phyloP scores from a whole-genome alignment of 2,113 vertebrate species.

The Formicarius rufipectus region DNA sequence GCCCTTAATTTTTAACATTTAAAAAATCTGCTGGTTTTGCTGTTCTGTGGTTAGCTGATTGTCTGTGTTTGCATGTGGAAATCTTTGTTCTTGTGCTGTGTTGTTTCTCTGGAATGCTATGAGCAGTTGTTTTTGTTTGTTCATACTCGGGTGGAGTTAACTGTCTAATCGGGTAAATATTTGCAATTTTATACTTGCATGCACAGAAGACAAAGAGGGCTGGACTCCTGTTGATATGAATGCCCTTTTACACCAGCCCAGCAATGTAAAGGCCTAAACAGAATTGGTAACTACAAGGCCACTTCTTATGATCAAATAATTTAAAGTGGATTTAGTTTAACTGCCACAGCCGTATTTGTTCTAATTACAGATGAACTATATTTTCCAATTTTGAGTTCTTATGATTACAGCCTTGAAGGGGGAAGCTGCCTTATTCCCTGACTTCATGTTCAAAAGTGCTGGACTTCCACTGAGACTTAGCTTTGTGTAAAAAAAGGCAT shows the following conservation, averaged over 20 bases:
- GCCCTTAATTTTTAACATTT: neutral
- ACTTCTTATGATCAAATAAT: neutral
- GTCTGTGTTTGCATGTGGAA: neutral
- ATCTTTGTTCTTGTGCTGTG: constrained; percentile 14
- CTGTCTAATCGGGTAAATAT: constrained; percentile 37
- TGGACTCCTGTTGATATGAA: neutral
- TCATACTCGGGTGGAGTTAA: neutral
- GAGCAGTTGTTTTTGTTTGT: constrained; percentile 63
- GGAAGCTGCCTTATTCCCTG: neutral
- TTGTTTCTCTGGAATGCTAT: constrained; percentile 40
- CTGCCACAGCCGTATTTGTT: neutral
- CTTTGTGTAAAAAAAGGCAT: neutral
- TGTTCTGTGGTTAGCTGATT: neutral
- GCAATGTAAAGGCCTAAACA: neutral
- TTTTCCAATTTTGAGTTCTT: neutral
- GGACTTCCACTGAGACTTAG: neutral
- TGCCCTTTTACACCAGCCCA: neutral
- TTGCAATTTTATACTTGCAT: neutral
- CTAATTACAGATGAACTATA: neutral
- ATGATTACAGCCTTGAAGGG: neutral
- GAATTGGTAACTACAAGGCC: neutral
- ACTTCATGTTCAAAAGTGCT: neutral
- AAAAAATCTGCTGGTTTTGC: neutral
- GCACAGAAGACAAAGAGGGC: neutral
- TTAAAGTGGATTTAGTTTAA: neutral